Conservation (phyloP, 1,140 invertebrate species). For the Daktulosphaira vitifoliae region DNA sequence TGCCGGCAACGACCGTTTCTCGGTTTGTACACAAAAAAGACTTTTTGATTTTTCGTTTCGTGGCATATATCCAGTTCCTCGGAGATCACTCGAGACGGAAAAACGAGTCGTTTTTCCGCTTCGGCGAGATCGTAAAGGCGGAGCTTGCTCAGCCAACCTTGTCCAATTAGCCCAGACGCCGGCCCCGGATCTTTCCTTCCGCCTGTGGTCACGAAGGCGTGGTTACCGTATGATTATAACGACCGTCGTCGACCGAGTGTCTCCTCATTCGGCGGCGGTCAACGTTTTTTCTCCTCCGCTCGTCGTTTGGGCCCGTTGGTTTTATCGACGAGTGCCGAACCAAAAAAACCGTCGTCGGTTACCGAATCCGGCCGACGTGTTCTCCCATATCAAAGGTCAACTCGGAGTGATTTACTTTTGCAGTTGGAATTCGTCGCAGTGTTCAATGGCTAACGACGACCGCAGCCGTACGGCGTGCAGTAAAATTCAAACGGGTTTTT, state of each 20-base stretch:
- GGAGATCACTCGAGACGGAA: slow-evolving; percentile 20
- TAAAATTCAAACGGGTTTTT: background rate
- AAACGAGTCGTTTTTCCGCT: slow-evolving; percentile 32
- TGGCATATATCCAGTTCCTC: background rate
- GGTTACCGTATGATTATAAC: background rate
- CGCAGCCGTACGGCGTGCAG: too few species aligned
- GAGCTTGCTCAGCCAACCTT: background rate
- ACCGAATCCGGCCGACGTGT: too few species aligned
- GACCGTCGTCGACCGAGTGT: too few species aligned
- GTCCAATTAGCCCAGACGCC: slow-evolving; percentile 26
- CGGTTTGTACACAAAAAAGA: slow-evolving; percentile 5
- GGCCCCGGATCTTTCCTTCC: slow-evolving; percentile 6
- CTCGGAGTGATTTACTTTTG: too few species aligned
- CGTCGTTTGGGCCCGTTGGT: too few species aligned
- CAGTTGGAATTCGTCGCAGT: too few species aligned
- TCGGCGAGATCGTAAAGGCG: slow-evolving; percentile 4
- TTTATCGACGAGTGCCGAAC: too few species aligned
- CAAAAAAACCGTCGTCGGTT: too few species aligned
- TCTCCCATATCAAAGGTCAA: too few species aligned
- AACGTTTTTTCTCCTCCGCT: too few species aligned
- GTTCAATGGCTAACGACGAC: too few species aligned
- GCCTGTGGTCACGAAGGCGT: slow-evolving; percentile 17
- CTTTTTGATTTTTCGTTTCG: too few species aligned
- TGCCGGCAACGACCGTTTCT: slow-evolving; percentile 1
- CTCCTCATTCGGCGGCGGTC: background rate